phyloP scores from a whole-genome alignment of 2,888 invertebrate species.

The Dryadula phaetusa region DNA sequence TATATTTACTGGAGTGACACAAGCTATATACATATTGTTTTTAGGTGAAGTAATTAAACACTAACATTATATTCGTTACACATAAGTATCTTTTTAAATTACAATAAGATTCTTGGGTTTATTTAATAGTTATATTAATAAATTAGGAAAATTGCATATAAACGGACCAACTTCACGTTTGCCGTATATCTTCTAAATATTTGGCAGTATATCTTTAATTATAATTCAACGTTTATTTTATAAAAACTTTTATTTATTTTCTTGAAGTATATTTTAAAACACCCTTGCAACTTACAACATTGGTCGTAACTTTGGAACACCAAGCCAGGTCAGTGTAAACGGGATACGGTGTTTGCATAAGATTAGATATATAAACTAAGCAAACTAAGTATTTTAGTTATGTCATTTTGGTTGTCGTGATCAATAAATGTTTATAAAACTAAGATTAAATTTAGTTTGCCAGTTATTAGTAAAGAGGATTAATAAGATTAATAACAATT shows the following conservation, averaged over 20 bases:
- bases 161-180: too few species aligned
- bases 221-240: not conserved
- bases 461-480: not conserved
- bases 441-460: not conserved
- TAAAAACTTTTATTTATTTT: not conserved
- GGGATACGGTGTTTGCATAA: conserved; percentile 8
- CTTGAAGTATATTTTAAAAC: not conserved
- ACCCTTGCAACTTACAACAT: conserved; percentile 3
- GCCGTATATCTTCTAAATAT: not conserved
- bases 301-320: conserved; percentile 1
- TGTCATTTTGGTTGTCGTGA: conserved; percentile 4
- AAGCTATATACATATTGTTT: conserved; percentile 16
- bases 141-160: too few species aligned
- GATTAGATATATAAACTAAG: conserved; percentile 18
- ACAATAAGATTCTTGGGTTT: not conserved
- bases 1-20: not conserved
- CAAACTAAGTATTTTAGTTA: conserved; percentile 17
- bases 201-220: not conserved
- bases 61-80: too few species aligned
- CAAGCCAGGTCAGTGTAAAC: conserved; percentile 20
- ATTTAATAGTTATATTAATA: too few species aligned
- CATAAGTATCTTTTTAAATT: too few species aligned
- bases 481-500: not conserved
- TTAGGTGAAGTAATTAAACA: too few species aligned
- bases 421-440: conserved; percentile 5